Base-by-base conservation (phyloP, 2,888 invertebrate genomes). In the Anthophora plumipes region DNA sequence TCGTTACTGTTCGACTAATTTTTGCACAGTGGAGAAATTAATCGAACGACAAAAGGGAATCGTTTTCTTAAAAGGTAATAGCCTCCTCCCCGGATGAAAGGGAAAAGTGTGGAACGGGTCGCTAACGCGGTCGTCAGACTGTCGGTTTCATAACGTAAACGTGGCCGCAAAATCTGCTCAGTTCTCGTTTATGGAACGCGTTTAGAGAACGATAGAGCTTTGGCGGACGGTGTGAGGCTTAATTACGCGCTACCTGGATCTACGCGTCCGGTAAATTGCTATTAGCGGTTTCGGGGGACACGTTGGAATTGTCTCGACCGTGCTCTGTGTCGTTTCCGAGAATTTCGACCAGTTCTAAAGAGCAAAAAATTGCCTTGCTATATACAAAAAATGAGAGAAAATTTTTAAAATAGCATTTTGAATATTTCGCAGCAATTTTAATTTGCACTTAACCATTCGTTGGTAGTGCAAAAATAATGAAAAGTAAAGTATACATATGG, bases 181-280 rank as follows among this genome's bases (percentile, higher is more conserved):
- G 73, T 73, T 80, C 71, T 43, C 70, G 70, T 73, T 77, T 55
- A 61, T 60, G 64, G 50, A 50, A 70, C 59, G 72, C 76, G 67
- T 70, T 80, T 66, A 57, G 72, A 66, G 80, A 57, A 67, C 63
- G 82, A 52, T 66, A 64, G 67, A 67, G 60, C 55, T 14, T 8
- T 39, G 66, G 46, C 50, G 78, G 61, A 74, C 50, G 76, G 57
- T 55, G 68, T 43, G 72, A 64, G 72, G 74, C 83, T 85, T 85
- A 85, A 84, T 85, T 85, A 85, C 77, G 77, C 83, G 75, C 73
- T 85, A 74, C 63, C 68, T 72, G 82, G 60, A 77, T 84, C 74
- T 75, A 75, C 79, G 75, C 69, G 55, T 55, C 48, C 57, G 69
- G 61, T 78, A 86, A 85, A 87, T 83, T 88, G 86, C 83, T 80